Evolutionary conservation across 2,113 vertebrate genomes (phyloP), one percentile per base, ranked within the genome.

Genomic region (Nymphicus hollandicus): DNA sequence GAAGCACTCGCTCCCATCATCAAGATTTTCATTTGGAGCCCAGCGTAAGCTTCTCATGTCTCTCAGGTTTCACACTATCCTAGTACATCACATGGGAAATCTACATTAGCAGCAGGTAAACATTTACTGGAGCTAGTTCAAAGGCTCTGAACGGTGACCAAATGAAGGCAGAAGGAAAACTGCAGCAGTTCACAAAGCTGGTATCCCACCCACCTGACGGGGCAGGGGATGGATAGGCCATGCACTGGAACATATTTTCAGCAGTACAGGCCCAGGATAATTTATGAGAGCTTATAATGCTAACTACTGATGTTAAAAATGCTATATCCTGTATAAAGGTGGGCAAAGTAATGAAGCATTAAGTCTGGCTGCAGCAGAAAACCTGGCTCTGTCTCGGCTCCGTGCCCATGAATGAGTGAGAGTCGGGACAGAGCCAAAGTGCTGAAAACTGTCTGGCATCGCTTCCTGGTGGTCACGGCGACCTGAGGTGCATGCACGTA

Each of bases 341-440:
- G 97, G 97, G 98, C 95, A 96, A 93, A 96, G 96, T 85, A 98
- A 98, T 93, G 97, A 94, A 95, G 97, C 97, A 83, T 97, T 82
- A 52, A 97, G 97, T 98, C 98, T 98, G 98, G 95, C 97, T 94
- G 58, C 60, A 85, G 79, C 94, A 91, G 93, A 78, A 92, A 93
- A 96, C 86, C 64, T 83, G 74, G 83, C 89, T 91, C 70, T n/a
- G 93, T 97, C 97, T 98, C 86, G 96, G 97, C 98, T 94, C 84
- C 1, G 1, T 93, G 97, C 97, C 98, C 93, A 4, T 49, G n/a
- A 60, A 74, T 31, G 93, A 97, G 92, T 52, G 63, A 81, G 81
- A 39, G 47, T 43, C 80, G 43, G 91, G 79, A 81, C 61, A 63
- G 61, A 97, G 96, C 89, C 97, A 78, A 77, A 88, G 92, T 5